Percentiles rank a stretch among this genome's conserved stretches.
Evolutionary conservation across 2,888 invertebrate species (phyloP).

Genomic region (Phengaris alcon): DNA sequence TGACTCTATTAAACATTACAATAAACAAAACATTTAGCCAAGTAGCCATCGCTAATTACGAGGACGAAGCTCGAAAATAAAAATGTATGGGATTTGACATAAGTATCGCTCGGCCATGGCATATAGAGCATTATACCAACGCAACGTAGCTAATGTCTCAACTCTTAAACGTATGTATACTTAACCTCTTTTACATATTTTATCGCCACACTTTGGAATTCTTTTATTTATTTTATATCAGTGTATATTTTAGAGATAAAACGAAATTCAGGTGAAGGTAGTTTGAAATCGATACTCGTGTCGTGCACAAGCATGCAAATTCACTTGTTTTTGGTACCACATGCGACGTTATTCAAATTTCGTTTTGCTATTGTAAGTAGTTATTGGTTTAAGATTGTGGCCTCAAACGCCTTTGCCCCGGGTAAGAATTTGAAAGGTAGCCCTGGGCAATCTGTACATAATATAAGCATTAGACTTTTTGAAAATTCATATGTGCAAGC

Average conservation of each 20-base stretch:
- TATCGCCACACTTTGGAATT: background rate
- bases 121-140: too few relatives aligned
- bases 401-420: background rate
- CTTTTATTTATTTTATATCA: background rate
- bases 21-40: too few relatives aligned
- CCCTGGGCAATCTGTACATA: background rate
- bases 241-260: constrained; percentile 1
- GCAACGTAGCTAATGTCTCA: too few relatives aligned
- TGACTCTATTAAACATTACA: too few relatives aligned
- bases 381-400: constrained; percentile 6
- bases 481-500: too few relatives aligned
- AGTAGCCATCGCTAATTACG: too few relatives aligned
- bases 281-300: background rate
- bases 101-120: too few relatives aligned
- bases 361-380: constrained; percentile 8
- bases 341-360: constrained; percentile 13
- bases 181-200: background rate
- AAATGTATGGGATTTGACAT: too few relatives aligned
- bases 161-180: too few relatives aligned
- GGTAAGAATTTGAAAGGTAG: background rate
- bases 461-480: too few relatives aligned
- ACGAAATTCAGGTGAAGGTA: background rate
- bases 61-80: too few relatives aligned
- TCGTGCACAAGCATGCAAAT: constrained; percentile 15
- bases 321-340: constrained; percentile 18